Evolutionary conservation across 2,888 invertebrate species (phyloP).

Genomic region (Eupithecia insigniata): DNA sequence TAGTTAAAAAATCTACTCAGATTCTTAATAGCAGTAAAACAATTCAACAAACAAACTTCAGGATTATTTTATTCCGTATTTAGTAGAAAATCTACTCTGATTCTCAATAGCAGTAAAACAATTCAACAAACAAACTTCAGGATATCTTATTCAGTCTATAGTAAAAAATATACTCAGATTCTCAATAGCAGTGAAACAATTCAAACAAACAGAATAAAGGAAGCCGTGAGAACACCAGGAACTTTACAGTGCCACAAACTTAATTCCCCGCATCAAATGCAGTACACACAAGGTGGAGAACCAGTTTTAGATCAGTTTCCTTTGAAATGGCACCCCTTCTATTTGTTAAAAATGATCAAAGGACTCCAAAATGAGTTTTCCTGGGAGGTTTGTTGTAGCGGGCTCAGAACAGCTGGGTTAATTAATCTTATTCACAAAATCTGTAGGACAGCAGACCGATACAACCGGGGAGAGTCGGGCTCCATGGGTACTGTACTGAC

Average conservation of each 20-base stretch:
- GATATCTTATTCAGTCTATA: neutral
- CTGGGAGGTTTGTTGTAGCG: conserved; percentile 35
- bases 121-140: too few species aligned
- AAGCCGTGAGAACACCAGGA: conserved; percentile 18
- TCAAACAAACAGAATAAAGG: conserved; percentile 15
- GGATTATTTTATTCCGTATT: too few species aligned
- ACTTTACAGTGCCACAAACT: conserved; percentile 31
- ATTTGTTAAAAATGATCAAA: conserved; percentile 59
- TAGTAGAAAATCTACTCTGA: too few species aligned
- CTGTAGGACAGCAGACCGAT: too few species aligned
- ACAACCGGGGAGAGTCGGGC: too few species aligned
- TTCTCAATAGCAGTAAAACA: too few species aligned
- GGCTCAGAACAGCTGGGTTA: conserved; percentile 4
- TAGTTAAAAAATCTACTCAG: too few species aligned
- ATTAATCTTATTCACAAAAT: too few species aligned
- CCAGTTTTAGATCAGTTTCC: conserved; percentile 23
- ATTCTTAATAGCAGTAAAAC: too few species aligned
- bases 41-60: too few species aligned
- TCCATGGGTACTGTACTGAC: too few species aligned
- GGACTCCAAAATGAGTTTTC: conserved; percentile 61
- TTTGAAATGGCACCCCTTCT: conserved; percentile 43
- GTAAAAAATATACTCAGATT: neutral
- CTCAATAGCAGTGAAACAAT: neutral
- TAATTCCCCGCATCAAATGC: conserved; percentile 36
- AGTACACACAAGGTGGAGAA: conserved; percentile 36